Percentiles rank a stretch among this genome's conserved stretches.
These are phyloP conservation scores for Hucho hucho DNA, from an alignment of 2,113 vertebrate genomes.

Conservation along the genomic window DNA sequence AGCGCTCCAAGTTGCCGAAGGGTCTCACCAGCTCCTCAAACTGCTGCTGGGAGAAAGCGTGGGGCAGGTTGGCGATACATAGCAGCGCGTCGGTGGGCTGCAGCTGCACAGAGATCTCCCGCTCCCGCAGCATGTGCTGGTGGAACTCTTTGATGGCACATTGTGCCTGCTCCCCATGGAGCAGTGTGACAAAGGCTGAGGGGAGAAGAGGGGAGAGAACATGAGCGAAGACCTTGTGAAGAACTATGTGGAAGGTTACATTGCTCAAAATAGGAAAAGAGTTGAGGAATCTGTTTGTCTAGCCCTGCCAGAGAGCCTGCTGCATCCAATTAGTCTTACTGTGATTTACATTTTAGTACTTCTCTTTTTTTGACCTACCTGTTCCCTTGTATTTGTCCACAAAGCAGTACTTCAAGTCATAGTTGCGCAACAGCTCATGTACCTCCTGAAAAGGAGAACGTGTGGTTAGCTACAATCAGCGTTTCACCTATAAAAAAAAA, in stretches of 20 bases:
- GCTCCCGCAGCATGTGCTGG: conserved; percentile 79
- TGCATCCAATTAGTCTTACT: background rate
- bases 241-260: background rate
- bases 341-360: background rate
- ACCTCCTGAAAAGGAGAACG: conserved; percentile 78
- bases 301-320: background rate
- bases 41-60: conserved; percentile 83
- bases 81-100: conserved; percentile 89
- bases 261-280: background rate
- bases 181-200: conserved; percentile 85
- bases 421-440: conserved; percentile 86
- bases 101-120: conserved; percentile 88
- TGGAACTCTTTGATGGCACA: conserved; percentile 84
- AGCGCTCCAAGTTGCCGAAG: conserved; percentile 92
- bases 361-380: conserved; percentile 74
- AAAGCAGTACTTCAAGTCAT: conserved; percentile 94
- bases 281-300: background rate
- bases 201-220: conserved; percentile 9
- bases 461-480: background rate
- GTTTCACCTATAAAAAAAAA: too few species aligned
- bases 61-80: conserved; percentile 89
- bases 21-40: conserved; percentile 91
- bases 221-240: background rate
- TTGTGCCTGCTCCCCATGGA: conserved; percentile 90
- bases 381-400: conserved; percentile 97